phyloP scores from a whole-genome alignment of 2,113 vertebrate species.

The Platichthys flesus region DNA sequence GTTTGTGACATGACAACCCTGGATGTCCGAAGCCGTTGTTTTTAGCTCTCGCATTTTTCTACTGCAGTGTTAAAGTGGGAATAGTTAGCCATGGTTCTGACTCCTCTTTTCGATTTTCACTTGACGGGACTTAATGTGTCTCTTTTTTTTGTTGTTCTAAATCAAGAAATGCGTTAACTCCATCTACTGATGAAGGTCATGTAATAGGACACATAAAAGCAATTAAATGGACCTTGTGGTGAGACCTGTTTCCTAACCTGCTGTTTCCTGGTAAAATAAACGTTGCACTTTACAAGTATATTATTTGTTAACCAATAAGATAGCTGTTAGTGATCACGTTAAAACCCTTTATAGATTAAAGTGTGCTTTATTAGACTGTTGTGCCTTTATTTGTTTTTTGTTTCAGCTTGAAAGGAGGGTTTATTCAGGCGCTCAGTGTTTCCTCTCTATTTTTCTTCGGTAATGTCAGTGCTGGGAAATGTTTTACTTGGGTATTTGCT shows the following conservation, averaged over 20 bases:
- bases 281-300: not conserved
- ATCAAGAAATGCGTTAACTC: too few relatives aligned
- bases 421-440: not conserved
- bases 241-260: not conserved
- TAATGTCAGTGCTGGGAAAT: not conserved
- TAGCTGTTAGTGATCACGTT: not conserved
- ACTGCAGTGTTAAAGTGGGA: too few relatives aligned
- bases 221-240: not conserved
- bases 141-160: too few relatives aligned
- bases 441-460: not conserved
- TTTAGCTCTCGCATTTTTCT: too few relatives aligned
- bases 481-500: slow-evolving; percentile 2
- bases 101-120: too few relatives aligned
- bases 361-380: not conserved
- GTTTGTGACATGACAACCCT: too few relatives aligned
- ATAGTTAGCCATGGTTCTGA: too few relatives aligned
- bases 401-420: not conserved
- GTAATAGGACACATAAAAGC: not conserved
- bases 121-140: too few relatives aligned
- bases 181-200: not conserved
- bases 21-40: too few relatives aligned
- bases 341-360: not conserved
- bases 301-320: not conserved
- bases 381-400: not conserved
- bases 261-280: not conserved